phyloP scores from a whole-genome alignment of 2,888 invertebrate genomes.

The Caenorhabditis angaria region DNA sequence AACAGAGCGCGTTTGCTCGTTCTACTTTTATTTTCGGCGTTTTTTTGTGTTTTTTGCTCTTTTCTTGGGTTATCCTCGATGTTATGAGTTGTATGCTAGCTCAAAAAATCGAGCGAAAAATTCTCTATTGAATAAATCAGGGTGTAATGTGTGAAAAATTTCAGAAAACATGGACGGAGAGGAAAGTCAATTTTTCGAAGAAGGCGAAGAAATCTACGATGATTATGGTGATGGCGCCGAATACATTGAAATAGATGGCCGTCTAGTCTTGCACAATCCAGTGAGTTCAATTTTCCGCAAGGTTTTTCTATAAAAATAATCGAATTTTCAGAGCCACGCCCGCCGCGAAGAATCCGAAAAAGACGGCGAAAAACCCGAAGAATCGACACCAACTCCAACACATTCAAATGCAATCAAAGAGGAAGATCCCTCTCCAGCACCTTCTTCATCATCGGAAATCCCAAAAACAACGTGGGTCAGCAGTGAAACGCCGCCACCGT shows the following conservation, averaged over 20 bases:
- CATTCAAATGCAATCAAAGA: no score
- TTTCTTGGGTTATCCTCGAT: not conserved
- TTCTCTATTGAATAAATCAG: no score
- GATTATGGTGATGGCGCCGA: slow-evolving; percentile 23
- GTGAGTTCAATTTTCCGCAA: slow-evolving; percentile 13
- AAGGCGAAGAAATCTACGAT: slow-evolving; percentile 27
- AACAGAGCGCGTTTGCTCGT: slow-evolving; percentile 17
- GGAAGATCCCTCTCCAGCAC: not conserved
- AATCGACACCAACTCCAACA: no score
- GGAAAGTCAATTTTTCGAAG: slow-evolving; percentile 32
- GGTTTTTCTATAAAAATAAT: not conserved
- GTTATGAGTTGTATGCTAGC: not conserved
- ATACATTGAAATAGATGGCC: slow-evolving; percentile 35
- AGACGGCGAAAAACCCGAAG: no score
- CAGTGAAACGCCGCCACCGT: not conserved
- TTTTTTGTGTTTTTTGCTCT: not conserved
- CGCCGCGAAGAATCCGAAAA: no score
- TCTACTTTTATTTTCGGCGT: slow-evolving; percentile 5
- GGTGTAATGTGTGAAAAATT: not conserved
- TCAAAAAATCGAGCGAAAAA: not conserved
- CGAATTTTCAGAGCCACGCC: slow-evolving; percentile 2
- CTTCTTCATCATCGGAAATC: not conserved
- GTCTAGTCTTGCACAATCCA: slow-evolving; percentile 19
- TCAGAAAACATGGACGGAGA: slow-evolving; percentile 12
- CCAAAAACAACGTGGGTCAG: not conserved